Evolutionary conservation across 2,888 invertebrate species (phyloP), one percentile per base, ranked within the genome.

Genomic region (Epirrhoe alternata): DNA sequence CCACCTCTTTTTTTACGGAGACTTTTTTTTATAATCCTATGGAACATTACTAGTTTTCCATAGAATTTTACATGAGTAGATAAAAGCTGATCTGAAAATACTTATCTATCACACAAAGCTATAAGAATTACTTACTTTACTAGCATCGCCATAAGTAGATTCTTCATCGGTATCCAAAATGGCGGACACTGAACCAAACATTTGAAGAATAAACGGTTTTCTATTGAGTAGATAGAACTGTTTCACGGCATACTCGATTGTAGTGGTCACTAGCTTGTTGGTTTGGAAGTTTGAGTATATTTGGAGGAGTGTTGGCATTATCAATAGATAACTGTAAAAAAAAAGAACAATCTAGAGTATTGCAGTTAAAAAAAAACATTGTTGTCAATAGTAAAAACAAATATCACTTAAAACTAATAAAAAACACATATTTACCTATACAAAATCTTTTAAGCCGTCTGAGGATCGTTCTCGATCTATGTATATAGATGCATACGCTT

Each of bases 251-350:
- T 99, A 99, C 85, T 99, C 99, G 61, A 99, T 97, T 0, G 99
- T 98, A 0, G 98, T 97, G 5, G 98, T 98, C 1, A 99, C 97
- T 24, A 99, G 93, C 82, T 97, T 97, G 88, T 99, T 99, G 0
- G 99, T 98, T 92, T 99, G 99, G 88, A 99, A 98, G 81, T 98
- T 98, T 2, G 99, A 98, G 89, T 99, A 99, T 62, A 99, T 97
- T 92, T 99, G 97, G 55, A 99, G 92, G 31, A 99, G 90, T 0
- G 99, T 99, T 24, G 99, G 99, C 97, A 99, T 99, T 74, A 99
- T 99, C 77, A 99, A 94, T 61, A 99, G 94, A 85, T 99, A 99
- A 16, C 97, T 97, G 79, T 69, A 85, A 86, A n/a, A n/a, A 16
- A 8, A 0, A 10, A 33, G 31, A n/a, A 30, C 42, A 42, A 51